Evolutionary conservation across 2,797 vertebrate genomes (phyloP).

Genomic region (Intellagama lesueurii): DNA sequence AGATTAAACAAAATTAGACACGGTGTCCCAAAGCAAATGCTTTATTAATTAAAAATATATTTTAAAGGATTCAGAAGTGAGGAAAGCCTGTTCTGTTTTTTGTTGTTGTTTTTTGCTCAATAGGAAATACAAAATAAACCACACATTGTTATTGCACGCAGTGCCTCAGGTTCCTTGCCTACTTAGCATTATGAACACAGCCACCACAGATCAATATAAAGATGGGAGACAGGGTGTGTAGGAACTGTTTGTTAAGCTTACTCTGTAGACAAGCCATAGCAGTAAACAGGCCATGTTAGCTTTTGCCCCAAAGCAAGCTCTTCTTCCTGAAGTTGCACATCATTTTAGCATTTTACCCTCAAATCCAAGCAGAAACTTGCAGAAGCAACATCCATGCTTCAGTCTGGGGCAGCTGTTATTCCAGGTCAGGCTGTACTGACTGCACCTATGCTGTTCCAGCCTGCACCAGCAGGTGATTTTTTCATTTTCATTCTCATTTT

Average conservation of each 20-base stretch:
- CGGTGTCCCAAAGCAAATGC: slow-evolving; percentile 42
- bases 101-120: slow-evolving; percentile 42
- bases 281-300: slow-evolving; percentile 61
- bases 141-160: slow-evolving; percentile 34
- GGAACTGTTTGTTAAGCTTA: slow-evolving; percentile 12
- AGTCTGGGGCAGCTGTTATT: not conserved
- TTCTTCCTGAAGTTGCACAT: slow-evolving; percentile 43
- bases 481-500: too few relatives aligned
- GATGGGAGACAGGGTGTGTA: slow-evolving; percentile 20
- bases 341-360: slow-evolving; percentile 23
- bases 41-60: slow-evolving; percentile 39
- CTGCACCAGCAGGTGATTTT: not conserved
- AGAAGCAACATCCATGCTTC: slow-evolving; percentile 22
- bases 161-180: slow-evolving; percentile 47
- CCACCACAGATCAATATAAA: slow-evolving; percentile 38
- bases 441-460: not conserved
- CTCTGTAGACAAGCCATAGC: slow-evolving; percentile 44
- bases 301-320: slow-evolving; percentile 28
- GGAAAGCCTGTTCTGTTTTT: slow-evolving; percentile 50
- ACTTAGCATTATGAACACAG: slow-evolving; percentile 34
- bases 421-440: not conserved
- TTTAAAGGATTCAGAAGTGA: slow-evolving; percentile 35
- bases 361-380: slow-evolving; percentile 62
- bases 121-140: slow-evolving; percentile 57
- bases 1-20: slow-evolving; percentile 43